phyloP scores from a whole-genome alignment of 2,113 vertebrate species.

The Geococcyx californianus region DNA sequence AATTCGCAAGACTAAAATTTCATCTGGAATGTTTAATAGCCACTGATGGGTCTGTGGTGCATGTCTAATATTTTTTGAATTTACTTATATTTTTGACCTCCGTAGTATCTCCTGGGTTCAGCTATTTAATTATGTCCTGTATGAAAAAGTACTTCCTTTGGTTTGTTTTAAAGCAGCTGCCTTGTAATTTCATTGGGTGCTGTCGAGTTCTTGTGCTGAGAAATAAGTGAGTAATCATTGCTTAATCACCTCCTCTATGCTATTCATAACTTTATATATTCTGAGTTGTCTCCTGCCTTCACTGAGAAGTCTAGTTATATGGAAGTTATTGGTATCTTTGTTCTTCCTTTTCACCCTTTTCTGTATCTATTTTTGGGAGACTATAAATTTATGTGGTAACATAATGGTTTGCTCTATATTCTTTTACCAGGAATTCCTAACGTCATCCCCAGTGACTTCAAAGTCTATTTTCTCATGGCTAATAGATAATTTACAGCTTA shows the following conservation, averaged over 20 bases:
- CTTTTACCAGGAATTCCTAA: neutral
- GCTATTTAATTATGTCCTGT: neutral
- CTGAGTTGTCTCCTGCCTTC: neutral
- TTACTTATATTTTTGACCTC: neutral
- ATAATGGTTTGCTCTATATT: neutral
- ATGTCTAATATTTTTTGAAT: neutral
- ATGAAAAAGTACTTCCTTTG: slow-evolving; percentile 48
- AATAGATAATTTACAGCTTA: neutral
- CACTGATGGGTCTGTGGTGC: neutral
- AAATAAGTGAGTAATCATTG: slow-evolving; percentile 1
- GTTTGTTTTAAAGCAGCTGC: slow-evolving; percentile 37
- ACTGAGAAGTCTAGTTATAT: neutral
- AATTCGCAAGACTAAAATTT: neutral
- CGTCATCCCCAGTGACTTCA: neutral
- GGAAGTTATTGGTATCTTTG: neutral
- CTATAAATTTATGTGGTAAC: neutral
- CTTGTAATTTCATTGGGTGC: slow-evolving; percentile 41
- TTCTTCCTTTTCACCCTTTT: neutral
- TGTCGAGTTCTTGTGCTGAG: slow-evolving; percentile 4
- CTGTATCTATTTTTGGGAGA: neutral
- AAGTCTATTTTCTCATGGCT: neutral
- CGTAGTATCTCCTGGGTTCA: neutral
- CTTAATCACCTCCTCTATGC: neutral
- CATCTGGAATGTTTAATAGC: neutral
- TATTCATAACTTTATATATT: neutral